Conservation (phyloP, 2,888 invertebrate genomes). For the Aleiodes leptofemur region DNA sequence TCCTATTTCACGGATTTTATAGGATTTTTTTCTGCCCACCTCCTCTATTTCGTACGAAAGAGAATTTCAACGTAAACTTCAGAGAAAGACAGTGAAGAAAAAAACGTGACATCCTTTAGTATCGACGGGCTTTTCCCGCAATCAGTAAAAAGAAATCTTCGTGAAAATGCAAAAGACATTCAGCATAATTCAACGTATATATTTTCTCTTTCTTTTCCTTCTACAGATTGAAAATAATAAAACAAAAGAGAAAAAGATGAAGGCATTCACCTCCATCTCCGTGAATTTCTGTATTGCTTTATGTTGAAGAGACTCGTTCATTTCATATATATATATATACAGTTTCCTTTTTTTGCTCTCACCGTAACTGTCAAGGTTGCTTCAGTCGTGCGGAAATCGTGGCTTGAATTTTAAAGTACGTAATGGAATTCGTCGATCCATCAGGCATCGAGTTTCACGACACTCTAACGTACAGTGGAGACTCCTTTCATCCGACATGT, state of each 20-base stretch:
- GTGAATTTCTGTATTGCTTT: conserved; percentile 15
- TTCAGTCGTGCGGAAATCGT: conserved; percentile 51
- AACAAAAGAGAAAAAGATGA: neutral
- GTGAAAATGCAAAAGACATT: conserved; percentile 9
- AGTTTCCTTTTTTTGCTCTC: conserved; percentile 40
- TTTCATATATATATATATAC: conserved; percentile 1
- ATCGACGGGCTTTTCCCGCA: conserved; percentile 33
- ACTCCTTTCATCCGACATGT: conserved; percentile 27
- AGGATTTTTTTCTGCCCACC: conserved; percentile 5
- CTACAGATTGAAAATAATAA: conserved; percentile 3
- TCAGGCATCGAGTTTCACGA: conserved; percentile 27
- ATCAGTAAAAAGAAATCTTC: conserved; percentile 26
- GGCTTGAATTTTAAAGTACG: conserved; percentile 52
- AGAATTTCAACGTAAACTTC: conserved; percentile 23
- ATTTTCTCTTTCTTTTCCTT: neutral
- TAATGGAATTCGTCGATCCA: conserved; percentile 36
- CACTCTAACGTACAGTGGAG: conserved; percentile 1
- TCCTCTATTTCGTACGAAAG: conserved; percentile 16
- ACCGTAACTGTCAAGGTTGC: conserved; percentile 56
- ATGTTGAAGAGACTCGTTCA: neutral
- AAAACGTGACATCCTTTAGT: conserved; percentile 38
- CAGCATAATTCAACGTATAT: neutral
- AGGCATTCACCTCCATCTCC: conserved; percentile 15
- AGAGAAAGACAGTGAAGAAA: neutral
- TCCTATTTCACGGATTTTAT: conserved; percentile 12